Conservation (phyloP, 2,888 invertebrate genomes). For the Conus canariensis region DNA sequence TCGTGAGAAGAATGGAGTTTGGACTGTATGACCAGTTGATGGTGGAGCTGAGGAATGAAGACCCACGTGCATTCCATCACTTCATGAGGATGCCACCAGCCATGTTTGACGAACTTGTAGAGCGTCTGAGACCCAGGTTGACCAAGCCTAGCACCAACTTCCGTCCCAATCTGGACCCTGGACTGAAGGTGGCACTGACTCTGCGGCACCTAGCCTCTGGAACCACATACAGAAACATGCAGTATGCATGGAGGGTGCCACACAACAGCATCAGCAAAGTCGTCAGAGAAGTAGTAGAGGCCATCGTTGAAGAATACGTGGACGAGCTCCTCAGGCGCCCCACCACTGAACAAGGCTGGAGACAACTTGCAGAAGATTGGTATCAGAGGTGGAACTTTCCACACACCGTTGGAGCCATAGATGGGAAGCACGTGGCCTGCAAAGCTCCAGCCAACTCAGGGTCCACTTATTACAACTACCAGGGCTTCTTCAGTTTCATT, state of each 20-base stretch:
- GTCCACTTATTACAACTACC: constrained; percentile 47
- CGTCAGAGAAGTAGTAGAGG: no score
- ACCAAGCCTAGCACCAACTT: constrained; percentile 19
- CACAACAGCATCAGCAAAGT: constrained; percentile 27
- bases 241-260: constrained; percentile 52
- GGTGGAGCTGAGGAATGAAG: constrained; percentile 26
- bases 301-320: no score
- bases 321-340: no score
- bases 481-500: constrained; percentile 23
- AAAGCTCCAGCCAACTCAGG: constrained; percentile 38
- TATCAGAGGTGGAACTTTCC: no score
- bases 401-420: constrained; percentile 37
- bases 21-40: neutral
- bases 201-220: constrained; percentile 55
- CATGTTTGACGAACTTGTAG: constrained; percentile 12
- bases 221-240: constrained; percentile 49
- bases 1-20: no score
- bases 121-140: constrained; percentile 2
- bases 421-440: constrained; percentile 40
- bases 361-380: no score
- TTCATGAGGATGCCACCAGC: neutral
- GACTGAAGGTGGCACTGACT: constrained; percentile 51
- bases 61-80: constrained; percentile 1
- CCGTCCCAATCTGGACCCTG: constrained; percentile 30
- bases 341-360: no score